Evolutionary conservation across 2,797 vertebrate species (phyloP).

Genomic region (Decapterus maruadsi): DNA sequence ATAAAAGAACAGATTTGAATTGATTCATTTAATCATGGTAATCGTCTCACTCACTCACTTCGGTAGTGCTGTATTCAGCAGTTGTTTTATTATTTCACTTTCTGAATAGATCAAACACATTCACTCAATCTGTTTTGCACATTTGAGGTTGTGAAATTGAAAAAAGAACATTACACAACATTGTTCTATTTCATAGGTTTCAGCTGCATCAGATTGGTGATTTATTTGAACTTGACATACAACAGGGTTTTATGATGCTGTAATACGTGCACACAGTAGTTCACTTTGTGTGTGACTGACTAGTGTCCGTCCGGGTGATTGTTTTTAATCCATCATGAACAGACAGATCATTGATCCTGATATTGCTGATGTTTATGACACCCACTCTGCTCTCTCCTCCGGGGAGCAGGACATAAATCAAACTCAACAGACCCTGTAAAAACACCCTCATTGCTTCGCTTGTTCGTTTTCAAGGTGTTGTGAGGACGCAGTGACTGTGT

Average conservation of each 20-base stretch:
- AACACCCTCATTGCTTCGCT: conserved; percentile 22
- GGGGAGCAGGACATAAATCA: conserved; percentile 45
- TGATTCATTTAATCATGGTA: too few species aligned
- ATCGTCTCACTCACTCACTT: too few species aligned
- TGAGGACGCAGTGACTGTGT: conserved; percentile 17
- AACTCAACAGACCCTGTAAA: conserved; percentile 46
- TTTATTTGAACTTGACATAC: conserved; percentile 6
- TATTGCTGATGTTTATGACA: conserved; percentile 26
- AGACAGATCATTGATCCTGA: conserved; percentile 38
- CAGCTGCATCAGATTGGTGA: not conserved
- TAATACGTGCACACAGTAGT: not conserved
- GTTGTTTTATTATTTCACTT: not conserved
- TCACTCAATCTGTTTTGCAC: not conserved
- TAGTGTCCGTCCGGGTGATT: conserved; percentile 5
- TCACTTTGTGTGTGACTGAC: not conserved
- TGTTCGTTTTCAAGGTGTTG: conserved; percentile 36
- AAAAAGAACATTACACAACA: not conserved
- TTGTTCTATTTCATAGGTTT: not conserved
- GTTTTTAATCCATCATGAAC: conserved; percentile 14
- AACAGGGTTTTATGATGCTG: conserved; percentile 13
- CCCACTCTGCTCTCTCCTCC: conserved; percentile 9
- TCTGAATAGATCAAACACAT: not conserved
- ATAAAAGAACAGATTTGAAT: not conserved
- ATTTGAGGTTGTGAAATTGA: not conserved
- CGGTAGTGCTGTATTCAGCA: not conserved